Conservation (phyloP, 2,797 vertebrate genomes). For the Anabas testudineus region DNA sequence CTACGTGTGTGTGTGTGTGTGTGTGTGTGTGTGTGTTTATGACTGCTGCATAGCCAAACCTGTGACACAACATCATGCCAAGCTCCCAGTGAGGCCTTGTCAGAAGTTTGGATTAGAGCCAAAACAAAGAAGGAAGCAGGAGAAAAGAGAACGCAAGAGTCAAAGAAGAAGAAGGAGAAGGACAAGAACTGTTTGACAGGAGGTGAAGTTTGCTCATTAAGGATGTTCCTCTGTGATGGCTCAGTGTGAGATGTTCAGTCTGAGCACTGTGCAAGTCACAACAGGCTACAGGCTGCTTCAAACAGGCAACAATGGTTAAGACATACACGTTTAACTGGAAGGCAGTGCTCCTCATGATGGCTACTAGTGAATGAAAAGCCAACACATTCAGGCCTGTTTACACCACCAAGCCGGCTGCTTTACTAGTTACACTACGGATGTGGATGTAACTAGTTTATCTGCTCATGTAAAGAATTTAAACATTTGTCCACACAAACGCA, state of each 20-base stretch:
- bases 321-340: slow-evolving; percentile 5
- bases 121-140: slow-evolving; percentile 37
- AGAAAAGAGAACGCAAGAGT: slow-evolving; percentile 19
- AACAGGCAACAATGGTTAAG: slow-evolving; percentile 31
- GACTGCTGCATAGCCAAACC: slow-evolving; percentile 64
- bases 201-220: slow-evolving; percentile 65
- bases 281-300: slow-evolving; percentile 17
- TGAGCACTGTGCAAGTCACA: slow-evolving; percentile 24
- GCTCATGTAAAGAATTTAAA: too few species aligned
- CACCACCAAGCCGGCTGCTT: neutral
- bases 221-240: slow-evolving; percentile 40
- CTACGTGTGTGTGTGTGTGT: slow-evolving; percentile 22
- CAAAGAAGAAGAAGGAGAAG: slow-evolving; percentile 12
- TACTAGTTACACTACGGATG: slow-evolving; percentile 1
- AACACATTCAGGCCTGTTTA: neutral
- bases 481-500: too few species aligned
- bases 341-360: neutral
- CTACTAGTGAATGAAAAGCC: neutral
- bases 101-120: slow-evolving; percentile 51
- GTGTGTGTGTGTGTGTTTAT: slow-evolving; percentile 60
- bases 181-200: slow-evolving; percentile 43
- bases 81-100: slow-evolving; percentile 53
- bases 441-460: neutral
- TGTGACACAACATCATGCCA: slow-evolving; percentile 46
- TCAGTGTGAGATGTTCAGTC: slow-evolving; percentile 30